phyloP scores from a whole-genome alignment of 2,113 vertebrate genomes.

The Albula glossodonta region DNA sequence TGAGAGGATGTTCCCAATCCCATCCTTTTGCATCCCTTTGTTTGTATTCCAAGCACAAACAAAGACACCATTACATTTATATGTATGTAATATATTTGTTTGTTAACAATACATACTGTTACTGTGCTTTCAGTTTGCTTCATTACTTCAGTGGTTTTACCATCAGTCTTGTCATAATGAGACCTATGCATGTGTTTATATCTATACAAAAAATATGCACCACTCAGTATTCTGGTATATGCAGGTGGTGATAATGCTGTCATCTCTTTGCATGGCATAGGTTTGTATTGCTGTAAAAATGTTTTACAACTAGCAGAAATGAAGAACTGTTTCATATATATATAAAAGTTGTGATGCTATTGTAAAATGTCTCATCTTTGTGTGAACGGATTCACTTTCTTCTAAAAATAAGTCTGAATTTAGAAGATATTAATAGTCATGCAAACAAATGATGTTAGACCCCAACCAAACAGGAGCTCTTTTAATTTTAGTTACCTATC shows the following conservation, averaged over 20 bases:
- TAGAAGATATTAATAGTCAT: not conserved
- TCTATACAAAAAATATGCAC: not conserved
- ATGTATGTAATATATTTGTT: too few relatives aligned
- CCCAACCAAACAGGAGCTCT: not conserved
- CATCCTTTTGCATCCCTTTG: too few relatives aligned
- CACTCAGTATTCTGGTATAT: not conserved
- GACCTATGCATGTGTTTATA: not conserved
- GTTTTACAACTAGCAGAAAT: not conserved
- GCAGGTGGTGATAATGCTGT: not conserved
- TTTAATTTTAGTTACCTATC: not conserved
- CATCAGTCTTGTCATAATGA: not conserved
- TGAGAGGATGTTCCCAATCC: too few relatives aligned
- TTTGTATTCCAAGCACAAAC: too few relatives aligned
- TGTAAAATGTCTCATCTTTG: conserved; percentile 3
- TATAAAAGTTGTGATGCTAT: not conserved
- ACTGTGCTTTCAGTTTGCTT: not conserved
- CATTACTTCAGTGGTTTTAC: not conserved
- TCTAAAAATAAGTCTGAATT: not conserved
- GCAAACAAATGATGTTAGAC: not conserved
- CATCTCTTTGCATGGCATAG: not conserved
- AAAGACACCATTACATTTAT: too few relatives aligned
- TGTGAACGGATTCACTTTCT: not conserved
- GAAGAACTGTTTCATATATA: not conserved
- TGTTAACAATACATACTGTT: not conserved
- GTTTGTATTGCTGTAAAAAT: not conserved